Evolutionary conservation across 2,113 vertebrate species (phyloP), one percentile per base, ranked within the genome.

Genomic region (Rhea pennata): DNA sequence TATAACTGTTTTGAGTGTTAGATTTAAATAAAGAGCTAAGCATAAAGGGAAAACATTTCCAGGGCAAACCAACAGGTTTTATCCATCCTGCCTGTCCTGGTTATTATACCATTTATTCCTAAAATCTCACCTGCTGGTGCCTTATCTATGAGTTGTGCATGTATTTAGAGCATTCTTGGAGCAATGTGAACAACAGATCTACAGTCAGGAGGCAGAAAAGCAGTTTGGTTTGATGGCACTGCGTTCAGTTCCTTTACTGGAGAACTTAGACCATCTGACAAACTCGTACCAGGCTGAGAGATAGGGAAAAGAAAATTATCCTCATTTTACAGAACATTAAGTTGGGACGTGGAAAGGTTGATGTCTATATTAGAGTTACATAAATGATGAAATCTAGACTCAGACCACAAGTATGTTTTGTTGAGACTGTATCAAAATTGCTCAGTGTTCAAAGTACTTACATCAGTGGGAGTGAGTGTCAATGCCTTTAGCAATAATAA

Each of bases 361-460:
- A 92, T 83, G 82, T 81, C 95, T 88, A 93, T 93, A 95, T 96
- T 86, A 95, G 87, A 84, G 84, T 83, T 91, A 90, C 91, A 91
- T 73, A 95, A 95, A 94, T 91, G 73, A 64, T 2, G 11, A 83
- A 94, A 54, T 74, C 95, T 90, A 82, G 40, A 67, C 96, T 82
- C 94, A 96, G 92, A 95, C 93, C 94, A 94, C 92, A 95, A 94
- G 78, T 84, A 95, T 90, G 93, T 94, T 93, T 91, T 94, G 67
- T 83, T 71, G 72, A 93, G 93, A 91, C 87, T 95, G 95, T 93
- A 96, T 96, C 92, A 96, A 90, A 95, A 96, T 64, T 66, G 90
- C 71, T 97, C 71, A 39, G 93, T 0, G 0, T 85, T 96, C 85
- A 93, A 90, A 92, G 90, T 39, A 65, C 89, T 92, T 92, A 73